phyloP scores from a whole-genome alignment of 2,888 invertebrate genomes.

The Acronicta alni region DNA sequence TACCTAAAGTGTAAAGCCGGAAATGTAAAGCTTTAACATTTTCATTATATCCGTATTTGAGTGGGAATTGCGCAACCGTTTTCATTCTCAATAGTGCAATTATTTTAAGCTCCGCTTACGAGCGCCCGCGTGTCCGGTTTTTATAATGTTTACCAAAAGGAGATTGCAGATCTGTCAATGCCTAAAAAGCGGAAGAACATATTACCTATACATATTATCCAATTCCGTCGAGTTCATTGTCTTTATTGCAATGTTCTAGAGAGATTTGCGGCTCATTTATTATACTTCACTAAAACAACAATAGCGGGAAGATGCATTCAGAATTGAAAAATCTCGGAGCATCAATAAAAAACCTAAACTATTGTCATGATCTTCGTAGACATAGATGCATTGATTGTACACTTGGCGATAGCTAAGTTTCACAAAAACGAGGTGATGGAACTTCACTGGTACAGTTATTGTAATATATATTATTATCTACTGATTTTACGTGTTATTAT shows the following conservation, averaged over 20 bases:
- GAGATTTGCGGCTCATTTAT: conserved; percentile 50
- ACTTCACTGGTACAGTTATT: not conserved
- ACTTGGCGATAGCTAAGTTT: conserved; percentile 16
- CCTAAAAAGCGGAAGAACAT: conserved; percentile 50
- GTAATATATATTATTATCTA: too few relatives aligned
- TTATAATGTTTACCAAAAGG: conserved; percentile 43
- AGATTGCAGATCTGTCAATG: conserved; percentile 42
- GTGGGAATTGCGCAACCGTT: conserved; percentile 34
- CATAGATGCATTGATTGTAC: not conserved
- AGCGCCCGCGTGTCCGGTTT: conserved; percentile 21
- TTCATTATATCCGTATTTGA: conserved; percentile 20
- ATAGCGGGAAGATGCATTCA: conserved; percentile 47
- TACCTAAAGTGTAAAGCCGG: not conserved
- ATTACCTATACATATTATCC: conserved; percentile 49
- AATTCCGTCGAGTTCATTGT: conserved; percentile 54
- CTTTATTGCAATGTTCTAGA: conserved; percentile 43
- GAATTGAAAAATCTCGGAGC: conserved; percentile 34
- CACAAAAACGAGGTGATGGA: conserved; percentile 6
- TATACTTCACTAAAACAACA: conserved; percentile 45
- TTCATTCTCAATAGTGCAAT: conserved; percentile 21
- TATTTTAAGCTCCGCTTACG: conserved; percentile 27
- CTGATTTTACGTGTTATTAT: not conserved
- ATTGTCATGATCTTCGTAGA: conserved; percentile 43
- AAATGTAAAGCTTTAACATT: conserved; percentile 16
- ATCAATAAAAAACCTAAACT: conserved; percentile 51